phyloP scores from a whole-genome alignment of 2,888 invertebrate species.

The Conus canariensis region DNA sequence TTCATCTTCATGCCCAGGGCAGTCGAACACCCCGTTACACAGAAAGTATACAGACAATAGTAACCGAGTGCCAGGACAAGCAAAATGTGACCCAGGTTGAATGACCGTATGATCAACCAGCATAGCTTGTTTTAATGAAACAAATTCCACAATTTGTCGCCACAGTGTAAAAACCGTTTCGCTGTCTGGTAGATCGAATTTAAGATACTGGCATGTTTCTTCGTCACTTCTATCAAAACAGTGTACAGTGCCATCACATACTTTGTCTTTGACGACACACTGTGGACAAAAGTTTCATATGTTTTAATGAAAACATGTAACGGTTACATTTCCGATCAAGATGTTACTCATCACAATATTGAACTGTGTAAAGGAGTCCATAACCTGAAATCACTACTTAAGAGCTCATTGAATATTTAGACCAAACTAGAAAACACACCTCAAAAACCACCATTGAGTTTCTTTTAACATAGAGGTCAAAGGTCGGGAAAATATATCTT shows the following conservation, averaged over 20 bases:
- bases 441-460: no score
- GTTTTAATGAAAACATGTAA: background rate
- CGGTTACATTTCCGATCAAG: no score
- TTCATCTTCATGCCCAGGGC: conserved; percentile 4
- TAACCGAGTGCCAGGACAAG: background rate
- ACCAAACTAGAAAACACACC: no score
- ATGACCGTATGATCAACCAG: background rate
- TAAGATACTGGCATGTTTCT: background rate
- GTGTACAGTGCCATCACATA: background rate
- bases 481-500: no score
- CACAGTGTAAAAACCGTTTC: background rate
- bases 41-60: background rate
- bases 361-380: no score
- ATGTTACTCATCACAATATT: no score
- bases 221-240: conserved; percentile 8
- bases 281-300: background rate
- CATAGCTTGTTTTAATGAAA: background rate
- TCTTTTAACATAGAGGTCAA: no score
- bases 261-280: background rate
- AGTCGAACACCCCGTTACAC: background rate
- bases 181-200: no score
- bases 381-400: no score
- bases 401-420: no score
- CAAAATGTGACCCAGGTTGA: background rate
- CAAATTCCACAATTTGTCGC: background rate